Evolutionary conservation across 2,888 invertebrate species (phyloP), one percentile per base, ranked within the genome.

Genomic region (Drosophila picticornis): DNA sequence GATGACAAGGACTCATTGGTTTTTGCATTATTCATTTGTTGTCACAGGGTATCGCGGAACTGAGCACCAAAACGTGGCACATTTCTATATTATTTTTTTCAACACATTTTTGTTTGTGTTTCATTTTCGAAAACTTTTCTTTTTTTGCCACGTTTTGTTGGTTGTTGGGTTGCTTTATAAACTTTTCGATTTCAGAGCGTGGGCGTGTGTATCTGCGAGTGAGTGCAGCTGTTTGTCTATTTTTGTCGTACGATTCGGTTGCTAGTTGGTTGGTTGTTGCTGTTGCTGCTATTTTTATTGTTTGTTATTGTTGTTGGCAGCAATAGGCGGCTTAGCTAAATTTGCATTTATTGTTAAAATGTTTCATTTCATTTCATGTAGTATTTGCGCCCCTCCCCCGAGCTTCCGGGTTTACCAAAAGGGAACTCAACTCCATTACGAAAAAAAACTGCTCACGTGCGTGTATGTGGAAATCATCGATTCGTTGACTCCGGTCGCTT

Each of bases 331-430:
- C 85, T 85, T 88, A 88, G 86, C 85, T 71, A 88, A 88, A 85
- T 85, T 85, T 85, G 88, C 85, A 85, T 85, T 85, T 85, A 85
- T 85, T 85, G 85, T 85, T 85, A 83, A 86, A 85, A 85, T 88
- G 84, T 85, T 85, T 85, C 86, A 88, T 85, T 83, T 84, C 76
- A 81, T 83, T 88, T 88, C 77, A 85, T 84, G 76, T 84, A 79
- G 76, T 84, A 83, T 84, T 84, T 73, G 73, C 67, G 50, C 58
- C 62, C 57, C 59, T 25, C 53, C 57, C 55, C 56, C 29, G 34
- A 40, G 25, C 55, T 9, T 16, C 46, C 43, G 52, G 53, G 59
- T 61, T 59, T 27, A 50, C 48, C 31, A 31, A 62, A 83, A 25
- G 4, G 4, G 4, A 66, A 70, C 50, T 53, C 59, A 75, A 79